These are phyloP conservation scores for Mycogona germanica DNA, from an alignment of 2,888 invertebrate genomes.

Conservation along the genomic window DNA sequence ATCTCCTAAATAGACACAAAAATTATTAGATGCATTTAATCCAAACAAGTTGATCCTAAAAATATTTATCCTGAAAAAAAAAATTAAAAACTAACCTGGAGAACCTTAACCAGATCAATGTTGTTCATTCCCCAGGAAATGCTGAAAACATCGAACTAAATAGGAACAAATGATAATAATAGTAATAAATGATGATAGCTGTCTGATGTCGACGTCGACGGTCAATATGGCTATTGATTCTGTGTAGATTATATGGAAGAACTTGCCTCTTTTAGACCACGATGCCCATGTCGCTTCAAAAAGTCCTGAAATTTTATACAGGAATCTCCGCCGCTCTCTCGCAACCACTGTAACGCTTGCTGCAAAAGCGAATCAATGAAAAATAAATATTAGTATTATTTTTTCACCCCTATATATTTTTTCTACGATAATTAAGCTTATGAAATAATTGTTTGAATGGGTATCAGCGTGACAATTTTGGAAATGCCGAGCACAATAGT, in stretches of 20 bases:
- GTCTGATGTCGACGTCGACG: not conserved
- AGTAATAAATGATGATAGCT: not conserved
- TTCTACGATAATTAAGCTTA: no score
- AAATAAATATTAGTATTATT: not conserved
- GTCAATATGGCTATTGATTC: not conserved
- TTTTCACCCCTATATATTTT: not conserved
- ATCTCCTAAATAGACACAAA: no score
- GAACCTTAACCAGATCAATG: conserved; percentile 1
- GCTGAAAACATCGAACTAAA: conserved; percentile 3
- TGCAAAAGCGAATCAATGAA: not conserved
- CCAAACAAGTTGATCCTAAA: no score
- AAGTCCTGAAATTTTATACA: not conserved
- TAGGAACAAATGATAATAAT: not conserved
- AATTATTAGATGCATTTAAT: no score
- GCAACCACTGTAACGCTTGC: conserved; percentile 1
- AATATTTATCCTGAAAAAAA: no score
- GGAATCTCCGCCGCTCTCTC: not conserved
- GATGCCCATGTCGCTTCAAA: conserved; percentile 10
- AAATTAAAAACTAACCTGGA: no score
- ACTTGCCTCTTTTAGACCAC: conserved; percentile 8
- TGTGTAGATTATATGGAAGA: not conserved
- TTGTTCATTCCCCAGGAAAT: conserved; percentile 11
- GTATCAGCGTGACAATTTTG: not conserved
- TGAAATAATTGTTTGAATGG: no score
- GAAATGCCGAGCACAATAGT: not conserved